A percentile compares a stretch with the other conserved stretches of the same genome.
phyloP scores from a whole-genome alignment of 2,888 invertebrate genomes.

The Philaethria dido region DNA sequence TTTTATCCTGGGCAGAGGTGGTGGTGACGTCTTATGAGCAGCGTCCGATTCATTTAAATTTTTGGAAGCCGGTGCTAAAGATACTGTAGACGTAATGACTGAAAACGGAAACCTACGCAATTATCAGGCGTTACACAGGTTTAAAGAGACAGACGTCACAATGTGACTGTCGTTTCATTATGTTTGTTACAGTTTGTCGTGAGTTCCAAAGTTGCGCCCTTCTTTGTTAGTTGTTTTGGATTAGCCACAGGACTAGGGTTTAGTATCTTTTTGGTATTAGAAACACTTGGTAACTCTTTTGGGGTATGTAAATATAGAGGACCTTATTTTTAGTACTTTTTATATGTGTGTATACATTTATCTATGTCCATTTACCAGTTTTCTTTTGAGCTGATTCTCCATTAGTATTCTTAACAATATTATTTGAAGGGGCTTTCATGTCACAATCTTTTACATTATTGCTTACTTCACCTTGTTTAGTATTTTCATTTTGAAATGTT shows the following conservation, averaged over 20 bases:
- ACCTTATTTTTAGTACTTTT: conserved; percentile 24
- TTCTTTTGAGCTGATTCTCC: background rate
- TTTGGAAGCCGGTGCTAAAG: conserved; percentile 52
- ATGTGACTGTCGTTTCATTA: background rate
- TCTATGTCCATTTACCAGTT: too few species aligned
- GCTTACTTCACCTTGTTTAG: background rate
- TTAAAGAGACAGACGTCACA: background rate
- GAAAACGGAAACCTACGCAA: conserved; percentile 56
- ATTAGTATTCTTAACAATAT: background rate
- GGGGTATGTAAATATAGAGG: conserved; percentile 17
- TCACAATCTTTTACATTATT: background rate
- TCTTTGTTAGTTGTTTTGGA: conserved; percentile 69
- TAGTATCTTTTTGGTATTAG: conserved; percentile 49
- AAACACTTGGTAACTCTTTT: conserved; percentile 37
- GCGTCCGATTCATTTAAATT: background rate
- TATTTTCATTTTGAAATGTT: background rate
- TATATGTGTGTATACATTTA: background rate
- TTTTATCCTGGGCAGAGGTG: conserved; percentile 63
- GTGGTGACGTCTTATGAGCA: background rate
- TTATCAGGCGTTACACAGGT: background rate
- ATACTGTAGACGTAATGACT: conserved; percentile 65
- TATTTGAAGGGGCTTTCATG: background rate
- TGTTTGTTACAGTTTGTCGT: background rate
- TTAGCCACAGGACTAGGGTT: conserved; percentile 70
- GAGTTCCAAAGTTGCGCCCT: conserved; percentile 12